Conservation (phyloP, 2,888 invertebrate genomes). For the Luperina testacea region DNA sequence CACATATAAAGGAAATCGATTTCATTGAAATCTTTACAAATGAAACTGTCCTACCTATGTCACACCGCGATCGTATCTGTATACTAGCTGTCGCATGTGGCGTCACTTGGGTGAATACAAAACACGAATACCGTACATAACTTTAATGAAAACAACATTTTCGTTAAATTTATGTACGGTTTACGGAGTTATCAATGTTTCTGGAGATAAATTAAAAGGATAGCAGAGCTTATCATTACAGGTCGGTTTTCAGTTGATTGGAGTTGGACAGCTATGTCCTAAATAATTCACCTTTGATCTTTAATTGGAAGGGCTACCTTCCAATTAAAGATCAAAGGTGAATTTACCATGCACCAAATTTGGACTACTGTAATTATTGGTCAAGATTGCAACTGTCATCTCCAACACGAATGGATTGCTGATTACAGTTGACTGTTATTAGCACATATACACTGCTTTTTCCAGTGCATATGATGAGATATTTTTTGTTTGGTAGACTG, state of each 20-base stretch:
- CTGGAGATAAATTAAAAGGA: background rate
- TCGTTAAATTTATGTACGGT: too few relatives aligned
- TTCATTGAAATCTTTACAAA: constrained; percentile 50
- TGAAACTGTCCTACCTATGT: constrained; percentile 58
- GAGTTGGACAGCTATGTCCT: background rate
- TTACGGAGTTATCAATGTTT: background rate
- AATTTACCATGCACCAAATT: background rate
- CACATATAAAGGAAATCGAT: constrained; percentile 43
- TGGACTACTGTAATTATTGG: background rate
- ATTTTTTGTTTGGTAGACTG: background rate
- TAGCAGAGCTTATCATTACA: background rate
- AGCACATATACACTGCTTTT: background rate
- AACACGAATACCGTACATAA: background rate
- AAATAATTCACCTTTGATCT: too few relatives aligned
- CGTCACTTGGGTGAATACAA: constrained; percentile 1
- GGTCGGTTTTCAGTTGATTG: too few relatives aligned
- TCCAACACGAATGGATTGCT: background rate
- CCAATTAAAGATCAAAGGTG: background rate
- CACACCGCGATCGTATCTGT: constrained; percentile 23
- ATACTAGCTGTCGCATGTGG: constrained; percentile 7
- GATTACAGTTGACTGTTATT: background rate
- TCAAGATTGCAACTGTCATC: background rate
- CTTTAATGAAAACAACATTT: background rate
- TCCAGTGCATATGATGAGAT: background rate
- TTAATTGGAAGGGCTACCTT: background rate